Evolutionary conservation across 1,140 invertebrate genomes (phyloP).

Genomic region (Dreissena rostriformis): DNA sequence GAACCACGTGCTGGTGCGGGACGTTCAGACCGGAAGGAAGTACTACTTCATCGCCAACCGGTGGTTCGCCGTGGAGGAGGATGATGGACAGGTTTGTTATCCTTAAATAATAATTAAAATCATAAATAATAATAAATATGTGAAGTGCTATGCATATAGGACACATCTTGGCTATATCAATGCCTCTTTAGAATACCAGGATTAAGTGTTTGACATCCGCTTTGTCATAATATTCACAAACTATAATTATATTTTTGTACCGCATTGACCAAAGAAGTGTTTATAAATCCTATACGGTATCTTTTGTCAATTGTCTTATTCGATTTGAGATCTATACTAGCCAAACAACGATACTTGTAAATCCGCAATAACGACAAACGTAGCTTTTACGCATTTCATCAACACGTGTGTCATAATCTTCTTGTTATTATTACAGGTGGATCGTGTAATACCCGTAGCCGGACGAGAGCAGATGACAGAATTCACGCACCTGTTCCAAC

Average conservation of each 20-base stretch:
- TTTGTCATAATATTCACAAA: too few relatives aligned
- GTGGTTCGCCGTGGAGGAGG: slow-evolving; percentile 85
- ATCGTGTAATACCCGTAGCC: slow-evolving; percentile 84
- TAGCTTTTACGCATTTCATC: neutral
- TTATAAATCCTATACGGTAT: neutral
- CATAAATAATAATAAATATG: too few relatives aligned
- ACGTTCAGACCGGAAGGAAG: slow-evolving; percentile 83
- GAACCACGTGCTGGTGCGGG: slow-evolving; percentile 82
- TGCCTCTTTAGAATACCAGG: too few relatives aligned
- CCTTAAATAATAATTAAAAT: too few relatives aligned
- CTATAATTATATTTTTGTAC: too few relatives aligned
- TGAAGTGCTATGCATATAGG: too few relatives aligned
- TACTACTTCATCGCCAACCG: slow-evolving; percentile 83
- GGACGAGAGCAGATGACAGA: slow-evolving; percentile 81
- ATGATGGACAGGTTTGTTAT: slow-evolving; percentile 82
- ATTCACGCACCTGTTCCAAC: slow-evolving; percentile 82
- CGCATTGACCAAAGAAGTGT: too few relatives aligned
- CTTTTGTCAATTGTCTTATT: neutral
- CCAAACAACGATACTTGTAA: neutral
- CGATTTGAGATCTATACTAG: neutral
- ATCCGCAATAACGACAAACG: neutral
- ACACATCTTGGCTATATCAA: too few relatives aligned
- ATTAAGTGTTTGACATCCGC: too few relatives aligned
- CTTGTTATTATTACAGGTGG: slow-evolving; percentile 78
- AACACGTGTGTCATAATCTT: neutral